phyloP scores from a whole-genome alignment of 2,113 vertebrate genomes.

The Sebastes schlegelii region DNA sequence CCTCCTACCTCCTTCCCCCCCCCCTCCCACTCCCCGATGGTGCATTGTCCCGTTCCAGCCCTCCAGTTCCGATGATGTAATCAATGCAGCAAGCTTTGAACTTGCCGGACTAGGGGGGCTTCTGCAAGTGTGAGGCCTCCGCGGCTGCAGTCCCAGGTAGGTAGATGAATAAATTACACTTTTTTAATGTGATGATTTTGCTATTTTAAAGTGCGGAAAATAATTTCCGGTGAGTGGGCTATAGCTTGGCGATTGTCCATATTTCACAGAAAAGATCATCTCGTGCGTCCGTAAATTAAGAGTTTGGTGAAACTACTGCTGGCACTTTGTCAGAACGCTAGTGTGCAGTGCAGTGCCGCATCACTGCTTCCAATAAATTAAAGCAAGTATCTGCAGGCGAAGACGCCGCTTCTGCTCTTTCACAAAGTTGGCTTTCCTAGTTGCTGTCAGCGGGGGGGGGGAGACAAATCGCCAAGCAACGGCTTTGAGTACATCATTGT shows the following conservation, averaged over 20 bases:
- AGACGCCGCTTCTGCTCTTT: constrained; percentile 33
- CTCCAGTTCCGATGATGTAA: constrained; percentile 87
- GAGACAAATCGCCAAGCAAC: constrained; percentile 29
- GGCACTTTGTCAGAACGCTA: constrained; percentile 42
- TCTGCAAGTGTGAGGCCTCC: constrained; percentile 57
- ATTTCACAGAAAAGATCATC: constrained; percentile 47
- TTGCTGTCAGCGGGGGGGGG: constrained; percentile 7
- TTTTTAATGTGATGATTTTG: constrained; percentile 30
- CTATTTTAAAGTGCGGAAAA: constrained; percentile 29
- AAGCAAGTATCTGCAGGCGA: constrained; percentile 52
- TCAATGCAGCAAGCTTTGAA: constrained; percentile 89
- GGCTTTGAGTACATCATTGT: constrained; percentile 59
- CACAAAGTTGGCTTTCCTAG: constrained; percentile 31
- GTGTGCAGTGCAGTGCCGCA: constrained; percentile 62
- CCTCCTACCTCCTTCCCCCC: constrained; percentile 11
- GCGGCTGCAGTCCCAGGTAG: constrained; percentile 48
- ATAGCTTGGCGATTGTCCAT: constrained; percentile 20
- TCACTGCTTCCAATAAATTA: constrained; percentile 62
- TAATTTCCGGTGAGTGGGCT: constrained; percentile 28
- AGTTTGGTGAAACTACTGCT: constrained; percentile 38
- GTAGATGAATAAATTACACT: constrained; percentile 41
- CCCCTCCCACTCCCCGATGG: constrained; percentile 63
- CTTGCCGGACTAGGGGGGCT: constrained; percentile 81
- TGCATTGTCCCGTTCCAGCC: constrained; percentile 87
- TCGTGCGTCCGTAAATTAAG: constrained; percentile 43